Conservation (phyloP, 2,888 invertebrate genomes). For the Smittia aterrima region DNA sequence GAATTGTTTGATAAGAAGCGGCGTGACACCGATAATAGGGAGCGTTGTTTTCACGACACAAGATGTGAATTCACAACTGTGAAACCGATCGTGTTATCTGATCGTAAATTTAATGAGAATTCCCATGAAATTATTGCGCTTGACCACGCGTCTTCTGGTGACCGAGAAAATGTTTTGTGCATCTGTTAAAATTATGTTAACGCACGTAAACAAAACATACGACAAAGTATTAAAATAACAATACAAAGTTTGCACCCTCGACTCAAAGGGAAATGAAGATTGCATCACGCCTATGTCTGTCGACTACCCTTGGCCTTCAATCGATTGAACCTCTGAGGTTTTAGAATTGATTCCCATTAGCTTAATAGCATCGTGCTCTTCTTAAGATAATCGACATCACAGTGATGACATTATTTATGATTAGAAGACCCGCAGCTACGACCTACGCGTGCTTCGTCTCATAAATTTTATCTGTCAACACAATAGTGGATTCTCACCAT, state of each 20-base stretch:
- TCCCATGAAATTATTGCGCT: not conserved
- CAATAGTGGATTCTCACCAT: conserved; percentile 57
- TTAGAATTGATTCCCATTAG: conserved; percentile 16
- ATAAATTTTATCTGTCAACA: not conserved
- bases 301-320: too few species aligned
- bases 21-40: too few species aligned
- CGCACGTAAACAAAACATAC: not conserved
- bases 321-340: not conserved
- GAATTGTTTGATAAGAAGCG: too few species aligned
- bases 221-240: conserved; percentile 7
- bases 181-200: not conserved
- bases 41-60: too few species aligned
- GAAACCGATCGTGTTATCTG: conserved; percentile 29
- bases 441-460: not conserved
- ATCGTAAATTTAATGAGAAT: conserved; percentile 20
- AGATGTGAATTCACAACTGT: not conserved
- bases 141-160: not conserved
- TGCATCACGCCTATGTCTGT: not conserved
- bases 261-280: not conserved
- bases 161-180: not conserved
- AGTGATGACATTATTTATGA: not conserved
- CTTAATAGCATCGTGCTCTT: not conserved
- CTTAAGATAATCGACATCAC: not conserved
- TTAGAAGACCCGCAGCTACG: not conserved
- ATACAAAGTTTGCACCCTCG: not conserved